Conservation (phyloP, 2,888 invertebrate genomes). For the Dioctria linearis region DNA sequence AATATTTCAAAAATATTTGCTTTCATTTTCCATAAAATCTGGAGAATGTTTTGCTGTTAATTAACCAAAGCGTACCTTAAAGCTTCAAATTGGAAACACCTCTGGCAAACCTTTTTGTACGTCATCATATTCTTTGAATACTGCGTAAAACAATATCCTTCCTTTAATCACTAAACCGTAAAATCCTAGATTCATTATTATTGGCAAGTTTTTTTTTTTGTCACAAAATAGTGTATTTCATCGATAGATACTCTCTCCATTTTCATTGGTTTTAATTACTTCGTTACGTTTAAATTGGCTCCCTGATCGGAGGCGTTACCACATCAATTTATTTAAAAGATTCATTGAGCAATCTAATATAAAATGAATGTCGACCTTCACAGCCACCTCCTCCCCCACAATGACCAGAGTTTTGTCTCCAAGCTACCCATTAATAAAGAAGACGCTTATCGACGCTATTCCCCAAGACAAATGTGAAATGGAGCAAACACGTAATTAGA, state of each 20-base stretch:
- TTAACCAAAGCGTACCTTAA: too few relatives aligned
- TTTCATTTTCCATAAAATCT: too few relatives aligned
- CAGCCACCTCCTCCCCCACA: background rate
- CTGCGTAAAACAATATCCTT: too few relatives aligned
- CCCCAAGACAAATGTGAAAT: slow-evolving; percentile 43
- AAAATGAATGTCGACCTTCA: slow-evolving; percentile 32
- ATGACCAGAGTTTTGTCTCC: slow-evolving; percentile 22
- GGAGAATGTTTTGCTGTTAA: too few relatives aligned
- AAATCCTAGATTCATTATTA: slow-evolving; percentile 22
- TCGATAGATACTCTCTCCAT: slow-evolving; percentile 17
- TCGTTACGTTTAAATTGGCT: slow-evolving; percentile 36
- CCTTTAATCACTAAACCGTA: slow-evolving; percentile 9
- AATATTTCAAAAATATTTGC: too few relatives aligned
- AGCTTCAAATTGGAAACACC: too few relatives aligned
- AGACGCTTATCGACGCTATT: slow-evolving; percentile 27
- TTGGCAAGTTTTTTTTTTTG: background rate
- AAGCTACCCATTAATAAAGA: slow-evolving; percentile 14
- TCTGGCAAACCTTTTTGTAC: too few relatives aligned
- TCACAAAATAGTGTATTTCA: background rate
- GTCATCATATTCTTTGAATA: too few relatives aligned
- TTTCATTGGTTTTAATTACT: slow-evolving; percentile 43
- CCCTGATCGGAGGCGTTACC: slow-evolving; percentile 44
- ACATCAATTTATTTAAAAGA: slow-evolving; percentile 41
- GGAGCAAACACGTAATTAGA: slow-evolving; percentile 40
- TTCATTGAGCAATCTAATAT: slow-evolving; percentile 40